phyloP scores from a whole-genome alignment of 2,113 vertebrate species.

The Platichthys stellatus region DNA sequence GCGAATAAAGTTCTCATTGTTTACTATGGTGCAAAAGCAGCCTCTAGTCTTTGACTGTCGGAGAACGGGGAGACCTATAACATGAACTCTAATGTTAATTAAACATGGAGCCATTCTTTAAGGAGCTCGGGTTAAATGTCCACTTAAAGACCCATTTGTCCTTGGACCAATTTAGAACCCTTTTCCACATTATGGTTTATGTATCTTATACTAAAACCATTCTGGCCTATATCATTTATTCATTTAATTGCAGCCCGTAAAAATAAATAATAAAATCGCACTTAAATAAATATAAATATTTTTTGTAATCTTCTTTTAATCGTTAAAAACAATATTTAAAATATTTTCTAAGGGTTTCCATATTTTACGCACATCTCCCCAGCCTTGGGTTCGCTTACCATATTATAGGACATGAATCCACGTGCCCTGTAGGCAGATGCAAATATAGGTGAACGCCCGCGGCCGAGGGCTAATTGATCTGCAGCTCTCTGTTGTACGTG shows the following conservation, averaged over 20 bases:
- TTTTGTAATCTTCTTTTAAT: too few species aligned
- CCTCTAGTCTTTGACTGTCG: too few species aligned
- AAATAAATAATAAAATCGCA: too few species aligned
- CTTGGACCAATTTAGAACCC: background rate
- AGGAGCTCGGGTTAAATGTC: background rate
- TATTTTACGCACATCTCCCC: too few species aligned
- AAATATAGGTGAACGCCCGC: constrained; percentile 12
- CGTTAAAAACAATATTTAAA: too few species aligned
- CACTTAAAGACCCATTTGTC: background rate
- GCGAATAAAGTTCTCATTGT: background rate
- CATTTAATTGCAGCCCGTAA: too few species aligned
- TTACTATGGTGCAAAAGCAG: background rate
- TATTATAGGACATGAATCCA: background rate
- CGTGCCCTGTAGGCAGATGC: constrained; percentile 4
- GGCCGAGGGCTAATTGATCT: constrained; percentile 42
- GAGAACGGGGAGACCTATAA: too few species aligned
- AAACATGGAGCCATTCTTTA: background rate
- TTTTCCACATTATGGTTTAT: background rate
- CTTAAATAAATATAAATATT: too few species aligned
- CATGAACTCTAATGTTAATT: background rate
- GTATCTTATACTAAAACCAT: background rate
- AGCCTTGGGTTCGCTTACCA: too few species aligned
- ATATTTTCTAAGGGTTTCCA: too few species aligned
- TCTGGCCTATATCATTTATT: background rate
- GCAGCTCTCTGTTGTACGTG: constrained; percentile 15